phyloP scores from a whole-genome alignment of 2,797 vertebrate genomes.

The Chloroceryle inda region DNA sequence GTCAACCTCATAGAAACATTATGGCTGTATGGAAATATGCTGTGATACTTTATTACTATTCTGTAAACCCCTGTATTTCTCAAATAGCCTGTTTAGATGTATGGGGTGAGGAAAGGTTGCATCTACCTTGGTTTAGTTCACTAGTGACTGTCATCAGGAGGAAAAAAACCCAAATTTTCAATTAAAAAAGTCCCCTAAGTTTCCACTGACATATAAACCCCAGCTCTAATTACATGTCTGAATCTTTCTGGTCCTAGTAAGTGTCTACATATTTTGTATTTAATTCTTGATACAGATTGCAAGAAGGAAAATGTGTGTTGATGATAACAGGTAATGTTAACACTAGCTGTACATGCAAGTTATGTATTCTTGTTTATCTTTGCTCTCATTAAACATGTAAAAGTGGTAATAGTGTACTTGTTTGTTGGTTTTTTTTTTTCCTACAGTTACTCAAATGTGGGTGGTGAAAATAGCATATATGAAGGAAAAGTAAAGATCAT shows the following conservation, averaged over 20 bases:
- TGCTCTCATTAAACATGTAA: neutral
- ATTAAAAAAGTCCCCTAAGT: neutral
- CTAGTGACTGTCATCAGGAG: neutral
- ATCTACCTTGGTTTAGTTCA: neutral
- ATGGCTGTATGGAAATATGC: neutral
- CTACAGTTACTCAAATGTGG: neutral
- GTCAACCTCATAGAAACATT: neutral
- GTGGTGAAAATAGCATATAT: neutral
- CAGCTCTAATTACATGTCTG: neutral
- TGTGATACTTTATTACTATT: neutral
- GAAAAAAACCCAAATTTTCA: neutral
- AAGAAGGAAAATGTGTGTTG: accelerated
- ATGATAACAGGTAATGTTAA: neutral
- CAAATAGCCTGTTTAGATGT: neutral
- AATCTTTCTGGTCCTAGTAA: neutral
- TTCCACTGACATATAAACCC: neutral
- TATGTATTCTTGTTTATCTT: neutral
- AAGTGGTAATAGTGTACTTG: neutral
- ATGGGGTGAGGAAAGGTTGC: neutral
- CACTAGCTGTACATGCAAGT: neutral
- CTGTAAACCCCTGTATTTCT: neutral
- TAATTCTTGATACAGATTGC: neutral
- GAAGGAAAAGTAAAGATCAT: neutral
- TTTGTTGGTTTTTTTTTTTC: neutral
- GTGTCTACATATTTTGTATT: neutral